Conservation (phyloP, 2,113 vertebrate genomes). For the Calidris pugnax region DNA sequence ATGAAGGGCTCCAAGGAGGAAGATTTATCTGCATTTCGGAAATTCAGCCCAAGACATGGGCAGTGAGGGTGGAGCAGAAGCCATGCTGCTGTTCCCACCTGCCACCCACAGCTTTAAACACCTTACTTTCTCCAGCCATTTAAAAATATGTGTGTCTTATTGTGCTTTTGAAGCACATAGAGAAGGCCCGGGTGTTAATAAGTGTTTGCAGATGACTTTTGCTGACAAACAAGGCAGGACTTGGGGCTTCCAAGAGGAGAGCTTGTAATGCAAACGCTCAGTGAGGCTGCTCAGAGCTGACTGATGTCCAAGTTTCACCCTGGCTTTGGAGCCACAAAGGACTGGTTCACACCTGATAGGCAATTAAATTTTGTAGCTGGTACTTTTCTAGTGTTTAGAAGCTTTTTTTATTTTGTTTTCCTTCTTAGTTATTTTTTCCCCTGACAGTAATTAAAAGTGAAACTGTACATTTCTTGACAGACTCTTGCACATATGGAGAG, state of each 20-base stretch:
- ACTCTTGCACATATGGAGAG: slow-evolving; percentile 72
- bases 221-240: background rate
- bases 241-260: background rate
- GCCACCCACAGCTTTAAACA: background rate
- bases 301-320: background rate
- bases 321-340: background rate
- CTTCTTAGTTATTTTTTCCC: slow-evolving; percentile 53
- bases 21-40: background rate
- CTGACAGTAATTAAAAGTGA: slow-evolving; percentile 68
- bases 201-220: background rate
- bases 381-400: background rate
- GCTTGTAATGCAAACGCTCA: accelerated
- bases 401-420: slow-evolving; percentile 41
- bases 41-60: background rate
- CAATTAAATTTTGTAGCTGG: background rate
- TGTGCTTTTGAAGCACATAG: accelerated
- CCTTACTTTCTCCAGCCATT: background rate
- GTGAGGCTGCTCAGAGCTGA: background rate
- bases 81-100: background rate
- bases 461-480: slow-evolving; percentile 70
- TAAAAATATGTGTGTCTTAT: accelerated
- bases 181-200: accelerated
- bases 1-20: background rate
- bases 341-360: background rate
- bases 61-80: background rate